Evolutionary conservation across 2,888 invertebrate species (phyloP).

Genomic region (Drosophila planitibia): DNA sequence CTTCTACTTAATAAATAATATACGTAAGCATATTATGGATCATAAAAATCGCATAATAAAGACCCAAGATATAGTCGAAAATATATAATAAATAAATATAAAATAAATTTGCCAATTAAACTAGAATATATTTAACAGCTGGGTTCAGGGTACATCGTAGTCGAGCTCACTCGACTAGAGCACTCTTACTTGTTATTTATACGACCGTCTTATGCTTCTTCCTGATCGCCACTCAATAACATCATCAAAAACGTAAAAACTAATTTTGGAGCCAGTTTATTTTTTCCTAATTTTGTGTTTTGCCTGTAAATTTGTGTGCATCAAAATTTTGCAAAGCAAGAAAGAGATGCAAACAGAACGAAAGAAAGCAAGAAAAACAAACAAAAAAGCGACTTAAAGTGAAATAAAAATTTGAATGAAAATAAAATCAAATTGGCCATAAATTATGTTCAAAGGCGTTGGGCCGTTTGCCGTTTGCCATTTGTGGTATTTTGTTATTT

Average conservation of each 20-base stretch:
- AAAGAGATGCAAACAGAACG: slow-evolving; percentile 1
- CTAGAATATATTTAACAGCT: no score
- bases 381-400: slow-evolving; percentile 41
- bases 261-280: slow-evolving; percentile 14
- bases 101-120: no score
- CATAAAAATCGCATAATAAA: no score
- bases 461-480: slow-evolving; percentile 52
- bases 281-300: slow-evolving; percentile 32
- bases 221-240: slow-evolving; percentile 22
- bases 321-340: slow-evolving; percentile 45
- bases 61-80: no score
- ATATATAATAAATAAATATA: no score
- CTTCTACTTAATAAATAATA: no score
- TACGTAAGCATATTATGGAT: no score
- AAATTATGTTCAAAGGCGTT: slow-evolving; percentile 79
- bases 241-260: slow-evolving; percentile 10
- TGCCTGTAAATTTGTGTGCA: slow-evolving; percentile 60
- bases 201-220: slow-evolving; percentile 16
- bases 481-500: slow-evolving; percentile 22
- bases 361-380: slow-evolving; percentile 1
- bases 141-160: no score
- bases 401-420: slow-evolving; percentile 77
- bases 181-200: not conserved
- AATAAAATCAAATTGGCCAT: slow-evolving; percentile 75
- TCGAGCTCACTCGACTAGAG: no score